phyloP scores from a whole-genome alignment of 2,797 vertebrate genomes.

The Sebastes cheni region DNA sequence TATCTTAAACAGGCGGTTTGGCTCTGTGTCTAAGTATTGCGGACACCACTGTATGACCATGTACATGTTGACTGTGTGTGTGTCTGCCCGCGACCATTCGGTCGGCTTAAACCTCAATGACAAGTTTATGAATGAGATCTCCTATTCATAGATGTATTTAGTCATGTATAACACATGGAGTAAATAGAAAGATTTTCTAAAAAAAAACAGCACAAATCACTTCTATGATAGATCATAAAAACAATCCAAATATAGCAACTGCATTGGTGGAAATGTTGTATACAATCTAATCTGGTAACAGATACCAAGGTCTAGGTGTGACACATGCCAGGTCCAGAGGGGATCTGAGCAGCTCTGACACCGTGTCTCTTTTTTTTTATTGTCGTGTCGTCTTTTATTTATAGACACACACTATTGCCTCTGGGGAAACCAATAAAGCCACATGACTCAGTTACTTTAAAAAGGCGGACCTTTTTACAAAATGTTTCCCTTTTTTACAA shows the following conservation, averaged over 20 bases:
- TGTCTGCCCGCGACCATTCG: background rate
- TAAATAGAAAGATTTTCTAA: background rate
- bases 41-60: constrained; percentile 8
- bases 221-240: background rate
- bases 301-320: background rate
- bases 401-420: constrained; percentile 39
- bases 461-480: constrained; percentile 37
- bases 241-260: background rate
- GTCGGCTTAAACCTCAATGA: constrained; percentile 8
- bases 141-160: background rate
- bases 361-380: constrained; percentile 27
- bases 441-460: constrained; percentile 44
- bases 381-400: constrained; percentile 57
- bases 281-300: background rate
- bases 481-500: constrained; percentile 42
- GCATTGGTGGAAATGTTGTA: background rate
- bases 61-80: background rate
- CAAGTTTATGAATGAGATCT: constrained; percentile 43
- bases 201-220: background rate
- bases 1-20: constrained; percentile 46
- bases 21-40: background rate
- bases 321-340: constrained; percentile 24
- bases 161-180: background rate
- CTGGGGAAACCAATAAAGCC: constrained; percentile 49
- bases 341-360: constrained; percentile 21